Conservation (phyloP, 2,888 invertebrate species). For the Ligdia adustata region DNA sequence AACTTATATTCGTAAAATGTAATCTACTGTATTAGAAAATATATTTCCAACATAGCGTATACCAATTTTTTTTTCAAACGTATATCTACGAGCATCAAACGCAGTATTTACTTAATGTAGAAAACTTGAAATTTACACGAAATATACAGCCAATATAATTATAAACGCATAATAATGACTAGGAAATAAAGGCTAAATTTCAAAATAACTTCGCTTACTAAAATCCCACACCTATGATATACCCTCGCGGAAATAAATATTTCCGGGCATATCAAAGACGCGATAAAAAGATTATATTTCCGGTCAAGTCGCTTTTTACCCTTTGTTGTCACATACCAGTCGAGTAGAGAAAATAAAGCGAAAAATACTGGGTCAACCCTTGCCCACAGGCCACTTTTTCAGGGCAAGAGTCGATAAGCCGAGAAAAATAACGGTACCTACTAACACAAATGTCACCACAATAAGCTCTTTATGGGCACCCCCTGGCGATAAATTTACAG, state of each 20-base stretch:
- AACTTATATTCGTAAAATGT: no score
- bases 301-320: slow-evolving; percentile 27
- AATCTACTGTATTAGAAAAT: no score
- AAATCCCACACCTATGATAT: no score
- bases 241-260: slow-evolving; percentile 3
- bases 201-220: neutral
- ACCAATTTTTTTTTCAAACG: no score
- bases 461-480: slow-evolving; percentile 21
- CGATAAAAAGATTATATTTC: slow-evolving; percentile 32
- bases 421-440: slow-evolving; percentile 40
- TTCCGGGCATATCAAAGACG: slow-evolving; percentile 19
- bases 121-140: no score
- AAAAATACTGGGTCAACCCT: slow-evolving; percentile 39
- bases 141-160: no score
- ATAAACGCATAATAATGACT: no score
- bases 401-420: slow-evolving; percentile 41
- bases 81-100: no score
- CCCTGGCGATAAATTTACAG: slow-evolving; percentile 13
- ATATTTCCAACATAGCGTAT: no score
- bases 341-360: slow-evolving; percentile 32
- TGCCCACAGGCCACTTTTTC: slow-evolving; percentile 43
- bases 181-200: no score
- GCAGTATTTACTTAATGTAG: no score
- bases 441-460: slow-evolving; percentile 29
- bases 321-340: slow-evolving; percentile 45